A percentile compares a stretch with the other conserved stretches of the same genome.
Evolutionary conservation across 37 sponge, comb jelly and placozoan genomes (phyloP).

Genomic region (Ianthella basta): DNA sequence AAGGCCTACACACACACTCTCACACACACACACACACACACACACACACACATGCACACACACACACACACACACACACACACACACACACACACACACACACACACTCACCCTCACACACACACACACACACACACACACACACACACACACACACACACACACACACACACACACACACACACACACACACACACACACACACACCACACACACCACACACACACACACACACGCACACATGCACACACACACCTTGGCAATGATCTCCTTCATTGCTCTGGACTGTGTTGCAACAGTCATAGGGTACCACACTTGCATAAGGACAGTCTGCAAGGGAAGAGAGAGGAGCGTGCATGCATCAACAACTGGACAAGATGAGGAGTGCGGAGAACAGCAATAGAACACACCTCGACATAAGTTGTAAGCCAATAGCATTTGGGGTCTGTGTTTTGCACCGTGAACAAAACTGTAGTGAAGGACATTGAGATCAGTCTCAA

Average conservation of each 20-base stretch:
- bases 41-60: too few relatives aligned
- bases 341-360: background rate
- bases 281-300: constrained; percentile 93
- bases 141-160: constrained; percentile 84
- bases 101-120: background rate
- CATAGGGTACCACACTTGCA: constrained; percentile 93
- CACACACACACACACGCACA: background rate
- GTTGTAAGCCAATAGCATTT: constrained; percentile 92
- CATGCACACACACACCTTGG: constrained; percentile 53
- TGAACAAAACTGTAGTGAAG: constrained; percentile 74
- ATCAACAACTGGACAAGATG: background rate
- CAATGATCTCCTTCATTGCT: constrained; percentile 85
- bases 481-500: too few relatives aligned
- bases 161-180: constrained; percentile 91
- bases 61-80: too few relatives aligned
- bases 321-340: constrained; percentile 73
- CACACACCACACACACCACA: background rate
- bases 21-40: background rate
- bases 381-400: background rate
- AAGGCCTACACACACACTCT: background rate
- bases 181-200: constrained; percentile 59
- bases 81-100: constrained; percentile 5
- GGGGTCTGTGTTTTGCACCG: constrained; percentile 93
- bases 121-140: background rate
- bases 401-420: constrained; percentile 25